Evolutionary conservation across 1,140 invertebrate genomes (phyloP), one percentile per base, ranked within the genome.

Genomic region (Macrostomum lignano): DNA sequence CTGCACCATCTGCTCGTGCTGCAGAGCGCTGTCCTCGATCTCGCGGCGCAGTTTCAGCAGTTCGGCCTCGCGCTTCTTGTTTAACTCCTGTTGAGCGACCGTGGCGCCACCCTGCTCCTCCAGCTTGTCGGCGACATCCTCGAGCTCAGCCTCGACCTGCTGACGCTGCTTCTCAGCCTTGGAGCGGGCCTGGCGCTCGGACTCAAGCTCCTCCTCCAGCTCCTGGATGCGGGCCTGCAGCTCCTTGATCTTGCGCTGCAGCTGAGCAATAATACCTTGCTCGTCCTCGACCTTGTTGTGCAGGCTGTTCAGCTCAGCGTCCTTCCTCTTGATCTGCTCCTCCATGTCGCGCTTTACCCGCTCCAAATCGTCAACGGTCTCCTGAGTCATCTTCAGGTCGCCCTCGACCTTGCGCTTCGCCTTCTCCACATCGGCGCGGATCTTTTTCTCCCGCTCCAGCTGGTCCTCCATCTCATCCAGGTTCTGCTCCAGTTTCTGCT

Each of bases 31-130:
- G 61, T 96, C 88, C 59, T 96, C 88, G 45, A 98, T 68, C 60
- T 96, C 86, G 48, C 86, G 74, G 47, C 84, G 74, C 26, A 96
- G 69, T 60, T 96, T 96, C 66, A 77, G 72, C 39, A 98, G 69
- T 63, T 96, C 88, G 48, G 79, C 76, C 61, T 96, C 86, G 43
- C 86, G 74, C 64, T 94, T 93, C 69, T 94, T 94, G 71, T 94
- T 94, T 46, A 94, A 70, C 60, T 98, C 88, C 57, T 51, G 43
- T 65, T 96, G 86, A 42, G 86, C 82, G 33, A 78, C 77, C 38
- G 88, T 98, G 42, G 86, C 88, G 60, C 88, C 88, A 61, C 88
- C 88, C 55, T 81, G 82, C 65, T 93, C 84, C 55, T 94, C 86
- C 39, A 94, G 69, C 49, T 84, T 72, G 61, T 96, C 86, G 44